These are phyloP conservation scores for Isotomurus palustris DNA, from an alignment of 2,888 invertebrate genomes.

Conservation along the genomic window DNA sequence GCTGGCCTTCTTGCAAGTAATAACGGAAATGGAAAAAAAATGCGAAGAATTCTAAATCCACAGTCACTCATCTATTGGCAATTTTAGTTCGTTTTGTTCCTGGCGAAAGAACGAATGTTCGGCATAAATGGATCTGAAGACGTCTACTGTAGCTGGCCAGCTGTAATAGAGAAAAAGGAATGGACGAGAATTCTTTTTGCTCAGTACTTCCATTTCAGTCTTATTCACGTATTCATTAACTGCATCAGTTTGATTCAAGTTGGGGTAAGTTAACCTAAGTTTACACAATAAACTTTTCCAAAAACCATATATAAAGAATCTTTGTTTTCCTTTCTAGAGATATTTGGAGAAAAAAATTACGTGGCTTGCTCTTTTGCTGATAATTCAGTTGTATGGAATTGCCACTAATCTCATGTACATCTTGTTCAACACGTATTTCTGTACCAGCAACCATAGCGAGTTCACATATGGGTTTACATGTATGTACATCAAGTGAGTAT, in stretches of 20 bases:
- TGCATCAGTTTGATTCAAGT: slow-evolving; percentile 17
- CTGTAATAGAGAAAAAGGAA: slow-evolving; percentile 21
- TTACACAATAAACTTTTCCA: no score
- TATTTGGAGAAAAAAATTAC: slow-evolving; percentile 31
- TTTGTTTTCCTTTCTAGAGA: no score
- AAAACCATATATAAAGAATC: no score
- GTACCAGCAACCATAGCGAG: slow-evolving; percentile 9
- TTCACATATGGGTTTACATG: slow-evolving; percentile 29
- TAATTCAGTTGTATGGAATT: slow-evolving; percentile 23
- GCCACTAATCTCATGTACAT: slow-evolving; percentile 25
- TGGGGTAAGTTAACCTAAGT: slow-evolving; percentile 21
- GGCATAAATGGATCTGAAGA: slow-evolving; percentile 9
- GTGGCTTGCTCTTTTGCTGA: slow-evolving; percentile 2
- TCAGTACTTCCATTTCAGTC: slow-evolving; percentile 32
- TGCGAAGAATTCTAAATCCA: no score
- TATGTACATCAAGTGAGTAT: slow-evolving; percentile 9
- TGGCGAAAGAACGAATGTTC: background rate
- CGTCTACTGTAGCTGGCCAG: slow-evolving; percentile 25
- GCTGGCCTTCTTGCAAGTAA: slow-evolving; percentile 13
- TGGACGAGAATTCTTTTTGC: slow-evolving; percentile 29
- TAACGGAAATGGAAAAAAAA: background rate
- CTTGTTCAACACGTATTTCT: slow-evolving; percentile 15
- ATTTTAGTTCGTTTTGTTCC: slow-evolving; percentile 13
- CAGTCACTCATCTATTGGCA: background rate
- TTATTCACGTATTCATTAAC: slow-evolving; percentile 19